Evolutionary conservation across 2,888 invertebrate genomes (phyloP), one percentile per base, ranked within the genome.

Genomic region (Scaeva pyrastri): DNA sequence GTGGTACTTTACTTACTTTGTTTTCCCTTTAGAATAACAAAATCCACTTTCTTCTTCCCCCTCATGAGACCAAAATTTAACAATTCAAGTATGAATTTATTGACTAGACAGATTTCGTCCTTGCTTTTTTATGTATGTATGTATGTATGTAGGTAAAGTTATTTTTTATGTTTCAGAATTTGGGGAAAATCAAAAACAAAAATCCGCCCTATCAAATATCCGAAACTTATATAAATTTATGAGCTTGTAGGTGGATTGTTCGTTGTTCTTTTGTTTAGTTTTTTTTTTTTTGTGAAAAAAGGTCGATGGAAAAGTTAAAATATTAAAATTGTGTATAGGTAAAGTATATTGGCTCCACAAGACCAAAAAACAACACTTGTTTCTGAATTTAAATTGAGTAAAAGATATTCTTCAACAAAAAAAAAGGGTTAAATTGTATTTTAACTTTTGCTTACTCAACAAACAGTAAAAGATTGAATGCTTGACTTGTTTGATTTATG

Each of bases 401-500:
- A 4, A 1, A 8, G 36, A 16, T 39, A 2, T 36, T 16, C 36
- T 36, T 1, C 8, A 6, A 11, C 31, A 31, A 31, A 8, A 11
- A 7, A 12, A 12, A 36, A 58, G 19, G 36, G 19, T 36, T 19
- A 4, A 19, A 26, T n/a, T 4, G 16, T 11, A 26, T 55, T 19
- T 6, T 0, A 14, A 21, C 0, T 39, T 50, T 19, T 6, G 1
- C 19, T 39, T 58, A 19, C 16, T 3, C 39, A 39, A 0, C 19
- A 16, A 58, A 39, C 12, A 21, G 4, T 36, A 19, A 12, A 7
- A 19, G 21, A 39, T 58, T 58, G 21, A 58, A 5, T 16, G 58
- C 12, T 58, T 56, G 56, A 36, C 56, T 36, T 39, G 19, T 7
- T 14, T 58, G 58, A 39, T 58, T 58, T 58, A 58, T 58, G 39